Percentiles rank a stretch among this genome's conserved stretches.
Evolutionary conservation across 2,797 vertebrate species (phyloP).

Genomic region (Hapalemur alaotrensis): DNA sequence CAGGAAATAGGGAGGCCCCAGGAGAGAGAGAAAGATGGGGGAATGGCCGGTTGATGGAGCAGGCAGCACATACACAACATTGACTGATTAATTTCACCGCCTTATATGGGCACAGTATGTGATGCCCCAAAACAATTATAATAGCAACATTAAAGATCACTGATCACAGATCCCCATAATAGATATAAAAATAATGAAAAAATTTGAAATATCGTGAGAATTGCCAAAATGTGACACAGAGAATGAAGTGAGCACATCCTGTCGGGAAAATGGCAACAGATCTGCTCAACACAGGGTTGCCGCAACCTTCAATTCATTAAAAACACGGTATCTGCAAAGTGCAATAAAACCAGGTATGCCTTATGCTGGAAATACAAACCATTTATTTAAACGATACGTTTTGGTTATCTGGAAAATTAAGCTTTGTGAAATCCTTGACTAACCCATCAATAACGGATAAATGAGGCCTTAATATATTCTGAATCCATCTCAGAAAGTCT

Average conservation of each 20-base stretch:
- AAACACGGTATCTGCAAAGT: not conserved
- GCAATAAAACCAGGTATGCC: not conserved
- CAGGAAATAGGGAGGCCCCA: not conserved
- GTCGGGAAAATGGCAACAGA: not conserved
- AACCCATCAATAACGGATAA: not conserved
- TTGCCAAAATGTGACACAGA: not conserved
- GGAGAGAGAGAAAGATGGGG: not conserved
- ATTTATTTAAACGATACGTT: not conserved
- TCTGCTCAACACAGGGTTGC: not conserved
- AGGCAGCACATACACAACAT: not conserved
- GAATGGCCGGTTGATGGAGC: not conserved
- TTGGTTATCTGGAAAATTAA: not conserved
- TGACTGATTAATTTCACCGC: not conserved
- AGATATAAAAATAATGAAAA: not conserved
- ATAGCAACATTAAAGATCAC: not conserved
- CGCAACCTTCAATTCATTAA: too few relatives aligned
- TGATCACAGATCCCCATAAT: not conserved
- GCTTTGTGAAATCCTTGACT: not conserved
- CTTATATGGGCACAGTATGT: not conserved
- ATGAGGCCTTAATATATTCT: not conserved
- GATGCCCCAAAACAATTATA: not conserved
- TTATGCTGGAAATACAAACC: not conserved
- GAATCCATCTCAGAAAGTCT: not conserved
- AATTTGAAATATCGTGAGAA: not conserved
- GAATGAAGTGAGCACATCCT: not conserved